A percentile compares a stretch with the other conserved stretches of the same genome.
These are phyloP conservation scores for Poecilia velifera DNA, from an alignment of 2,797 vertebrate species.

Conservation along the genomic window DNA sequence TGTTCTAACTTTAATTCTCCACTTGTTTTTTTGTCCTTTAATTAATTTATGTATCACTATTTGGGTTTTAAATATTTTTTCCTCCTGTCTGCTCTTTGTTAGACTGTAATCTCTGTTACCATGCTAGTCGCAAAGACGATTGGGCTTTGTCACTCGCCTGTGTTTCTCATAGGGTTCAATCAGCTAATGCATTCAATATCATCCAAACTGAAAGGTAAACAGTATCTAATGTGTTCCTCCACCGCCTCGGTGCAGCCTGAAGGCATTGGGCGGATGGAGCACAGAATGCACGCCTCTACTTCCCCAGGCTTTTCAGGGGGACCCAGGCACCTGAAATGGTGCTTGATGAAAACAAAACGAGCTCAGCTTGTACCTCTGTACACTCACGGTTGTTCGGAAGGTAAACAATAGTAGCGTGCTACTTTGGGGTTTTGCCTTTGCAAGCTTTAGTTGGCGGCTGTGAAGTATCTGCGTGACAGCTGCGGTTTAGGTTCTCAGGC, in stretches of 20 bases:
- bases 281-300: constrained; percentile 27
- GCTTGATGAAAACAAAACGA: constrained; percentile 63
- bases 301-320: constrained; percentile 52
- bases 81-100: constrained; percentile 76
- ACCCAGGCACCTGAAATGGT: constrained; percentile 31
- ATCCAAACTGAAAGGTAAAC: constrained; percentile 79
- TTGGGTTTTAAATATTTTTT: constrained; percentile 75
- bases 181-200: constrained; percentile 82
- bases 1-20: constrained; percentile 86
- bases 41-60: constrained; percentile 87
- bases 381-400: constrained; percentile 36
- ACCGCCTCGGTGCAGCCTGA: constrained; percentile 44
- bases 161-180: constrained; percentile 80
- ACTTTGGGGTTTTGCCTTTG: constrained; percentile 47
- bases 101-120: constrained; percentile 81
- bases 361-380: constrained; percentile 53
- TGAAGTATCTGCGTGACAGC: constrained; percentile 48
- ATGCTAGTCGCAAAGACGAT: constrained; percentile 77
- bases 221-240: constrained; percentile 62
- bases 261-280: constrained; percentile 47
- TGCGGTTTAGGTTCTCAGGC: constrained; percentile 61
- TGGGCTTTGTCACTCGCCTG: constrained; percentile 76
- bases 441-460: constrained; percentile 70
- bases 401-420: constrained; percentile 60
- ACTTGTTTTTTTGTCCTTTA: constrained; percentile 83